Base-by-base conservation (phyloP, 2,113 vertebrate genomes). In the Hippocampus guttulatus region DNA sequence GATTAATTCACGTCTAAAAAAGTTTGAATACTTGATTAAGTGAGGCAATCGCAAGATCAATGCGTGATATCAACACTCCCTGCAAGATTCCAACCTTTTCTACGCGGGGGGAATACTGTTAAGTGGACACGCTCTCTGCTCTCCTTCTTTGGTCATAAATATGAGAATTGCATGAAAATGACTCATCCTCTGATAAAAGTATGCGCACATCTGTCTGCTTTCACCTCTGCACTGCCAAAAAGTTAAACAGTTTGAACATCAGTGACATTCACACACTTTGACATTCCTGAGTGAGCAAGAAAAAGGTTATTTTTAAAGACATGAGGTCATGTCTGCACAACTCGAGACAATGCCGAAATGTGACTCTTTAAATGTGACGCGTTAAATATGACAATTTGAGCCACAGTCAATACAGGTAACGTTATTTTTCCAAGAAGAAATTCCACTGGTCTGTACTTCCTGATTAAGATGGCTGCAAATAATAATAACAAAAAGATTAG, bases 91-190 rank as follows among this genome's bases (percentile, higher is more conserved):
- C 1, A 30, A 20, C 45, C 20, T 27, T n/a, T 51, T 64, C 55
- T 49, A n/a, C 9, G 63, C 21, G 18, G 7, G 20, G 9, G 40
- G 12, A 45, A 41, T n/a, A 69, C 11, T 0, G 23, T 67, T 52
- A 16, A 57, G 25, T 67, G 75, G 10, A 74, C 51, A 81, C 69
- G 58, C n/a, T 57, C 76, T 58, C 30, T 21, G 71, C 0, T 78
- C 71, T 89, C 89, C 89, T 91, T 91, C 71, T 91, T 90, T 89
- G 88, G 88, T 90, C 84, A 86, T 47, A 67, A 81, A 75, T 51
- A 62, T 51, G 75, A 33, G 77, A 80, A 84, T 77, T 69, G 64
- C 70, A 81, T 75, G 65, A 78, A 85, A 70, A 85, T 88, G 88
- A 86, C 76, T 88, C 87, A 91, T 23, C 78, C 74, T 77, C 33